Evolutionary conservation across 1,140 invertebrate genomes (phyloP), one percentile per base, ranked within the genome.

Genomic region (Zaprionus africanus): DNA sequence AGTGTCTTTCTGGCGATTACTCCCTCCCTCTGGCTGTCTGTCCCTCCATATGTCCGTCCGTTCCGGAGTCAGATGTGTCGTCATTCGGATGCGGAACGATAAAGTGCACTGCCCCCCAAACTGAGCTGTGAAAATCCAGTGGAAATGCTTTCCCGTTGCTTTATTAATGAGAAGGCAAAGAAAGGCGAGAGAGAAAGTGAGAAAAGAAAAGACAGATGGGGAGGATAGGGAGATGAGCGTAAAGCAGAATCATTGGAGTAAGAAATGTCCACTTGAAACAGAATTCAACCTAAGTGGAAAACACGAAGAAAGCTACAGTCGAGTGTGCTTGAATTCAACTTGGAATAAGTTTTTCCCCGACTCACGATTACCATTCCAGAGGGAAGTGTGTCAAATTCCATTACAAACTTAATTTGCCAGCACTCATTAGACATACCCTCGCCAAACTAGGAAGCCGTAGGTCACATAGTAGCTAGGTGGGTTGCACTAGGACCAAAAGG

Each of bases 41-140:
- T 53, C 56, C 12, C 4, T 3, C 19, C 34, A 17, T 19, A 11
- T 31, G 2, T 34, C 9, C 6, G 13, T 15, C 17, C 13, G 12
- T 46, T 34, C 12, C 17, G 22, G 13, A 49, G 31, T 34, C 31
- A 34, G 9, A 61, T 61, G 43, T 19, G 26, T 46, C 17, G 46
- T 22, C 46, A 49, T 49, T 22, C 46, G 46, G 17, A 49, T 49
- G 17, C 17, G 46, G 46, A 49, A 41, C 38, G 13, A 56, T 17
- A 22, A 51, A 22, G 4, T 51, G 46, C 46, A 22, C 46, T 51
- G 3, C 46, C 5, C 46, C 13, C 38, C 15, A 41, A 41, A 22
- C 46, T 12, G 46, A 51, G 46, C 46, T 51, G 17, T 17, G 46
- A 51, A 54, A 54, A 54, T 54, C 24, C 51, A 54, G 17, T 54